Base-by-base conservation (phyloP, 1,140 invertebrate genomes). In the Carposina sasakii region DNA sequence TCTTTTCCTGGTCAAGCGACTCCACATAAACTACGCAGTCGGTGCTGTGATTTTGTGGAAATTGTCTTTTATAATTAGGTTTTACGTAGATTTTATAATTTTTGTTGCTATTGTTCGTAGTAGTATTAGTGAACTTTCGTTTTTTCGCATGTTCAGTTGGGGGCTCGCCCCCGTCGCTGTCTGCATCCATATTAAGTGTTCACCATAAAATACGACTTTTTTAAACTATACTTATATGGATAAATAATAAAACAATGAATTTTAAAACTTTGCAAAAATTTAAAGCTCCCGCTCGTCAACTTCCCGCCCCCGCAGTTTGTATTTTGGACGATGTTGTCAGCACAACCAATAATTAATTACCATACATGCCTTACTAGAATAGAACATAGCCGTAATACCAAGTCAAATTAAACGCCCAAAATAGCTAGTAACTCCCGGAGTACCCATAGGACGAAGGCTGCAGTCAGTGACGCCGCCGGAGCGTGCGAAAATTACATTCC, bases 401-500 rank as follows among this genome's bases (percentile, higher is more conserved):
- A 5, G 12, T 12, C 6, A 12, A 8, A 8, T 33, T 13, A 8
- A 10, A 13, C 8, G 4, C 31, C 13, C 8, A 4, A 13, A 39
- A 6, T 19, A 20, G 36, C 15, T 3, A 19, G 36, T n/a, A 39
- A 19, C 19, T 15, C 9, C 5, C 9, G 31, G 31, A 4, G 31
- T 13, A 15, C n/a, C n/a, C n/a, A 13, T 8, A 13, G 31, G 31
- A 13, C 49, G 37, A 51, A 47, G 63, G 61, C 48, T 46, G 52
- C 69, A 66, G 66, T 72, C n/a, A n/a, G n/a, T n/a, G 74, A 73
- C 72, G 76, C 72, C 74, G 72, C 67, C 65, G 67, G 66, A 71
- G 74, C 72, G 78, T 75, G 83, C 75, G 83, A 82, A 85, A 85
- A 85, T 85, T 85, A 85, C 83, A 85, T 85, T 85, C 83, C 83